Evolutionary conservation across 2,888 invertebrate species (phyloP).

Genomic region (Pollenia angustigena): DNA sequence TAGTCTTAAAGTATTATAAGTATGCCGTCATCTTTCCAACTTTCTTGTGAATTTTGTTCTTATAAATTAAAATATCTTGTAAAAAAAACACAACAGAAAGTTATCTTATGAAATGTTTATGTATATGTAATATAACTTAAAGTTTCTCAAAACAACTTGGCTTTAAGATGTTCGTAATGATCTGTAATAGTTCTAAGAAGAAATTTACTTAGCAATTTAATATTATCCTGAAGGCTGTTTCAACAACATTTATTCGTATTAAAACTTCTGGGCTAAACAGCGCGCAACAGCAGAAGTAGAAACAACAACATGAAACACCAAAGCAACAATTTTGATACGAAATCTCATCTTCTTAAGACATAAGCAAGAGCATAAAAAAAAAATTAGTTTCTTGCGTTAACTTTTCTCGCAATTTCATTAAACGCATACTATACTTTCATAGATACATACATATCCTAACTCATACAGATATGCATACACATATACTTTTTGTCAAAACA

Average conservation of each 20-base stretch:
- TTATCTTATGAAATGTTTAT: neutral
- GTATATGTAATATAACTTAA: neutral
- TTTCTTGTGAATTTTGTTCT: neutral
- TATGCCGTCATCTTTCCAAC: neutral
- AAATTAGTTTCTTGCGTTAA: constrained; percentile 28
- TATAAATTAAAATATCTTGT: neutral
- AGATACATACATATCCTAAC: neutral
- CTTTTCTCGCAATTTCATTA: constrained; percentile 43
- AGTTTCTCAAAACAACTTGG: neutral
- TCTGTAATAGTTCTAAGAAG: constrained; percentile 2
- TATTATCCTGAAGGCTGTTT: constrained; percentile 1
- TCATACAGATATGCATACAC: neutral
- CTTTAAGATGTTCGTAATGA: constrained; percentile 7
- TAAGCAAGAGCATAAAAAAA: constrained; percentile 3
- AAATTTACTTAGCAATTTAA: neutral
- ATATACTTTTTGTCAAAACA: neutral
- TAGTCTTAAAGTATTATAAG: neutral
- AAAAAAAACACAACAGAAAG: neutral
- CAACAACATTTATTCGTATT: neutral
- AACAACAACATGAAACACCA: neutral
- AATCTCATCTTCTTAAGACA: constrained; percentile 29
- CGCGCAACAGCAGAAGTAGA: neutral
- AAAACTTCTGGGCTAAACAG: constrained; percentile 11
- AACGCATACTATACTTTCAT: constrained; percentile 7
- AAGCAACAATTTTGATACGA: constrained; percentile 11